These are phyloP conservation scores for Torymus texanus DNA, from an alignment of 2,888 invertebrate species.

Conservation along the genomic window DNA sequence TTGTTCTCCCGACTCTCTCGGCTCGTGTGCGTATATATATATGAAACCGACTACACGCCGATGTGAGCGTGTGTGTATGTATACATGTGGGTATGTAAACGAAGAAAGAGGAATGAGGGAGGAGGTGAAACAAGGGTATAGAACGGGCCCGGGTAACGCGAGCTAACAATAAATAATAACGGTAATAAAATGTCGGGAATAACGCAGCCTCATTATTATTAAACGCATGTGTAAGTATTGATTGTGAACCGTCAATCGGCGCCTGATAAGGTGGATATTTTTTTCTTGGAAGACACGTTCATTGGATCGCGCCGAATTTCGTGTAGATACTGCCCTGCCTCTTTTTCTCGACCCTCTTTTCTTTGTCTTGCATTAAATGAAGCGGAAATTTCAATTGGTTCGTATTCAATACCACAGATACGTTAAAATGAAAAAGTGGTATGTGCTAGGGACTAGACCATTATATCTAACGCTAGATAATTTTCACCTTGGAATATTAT, in stretches of 20 bases:
- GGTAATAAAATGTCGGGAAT: constrained; percentile 66
- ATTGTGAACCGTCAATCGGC: constrained; percentile 61
- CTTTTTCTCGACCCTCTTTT: neutral
- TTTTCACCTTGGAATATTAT: too few relatives aligned
- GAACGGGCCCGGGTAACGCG: constrained; percentile 26
- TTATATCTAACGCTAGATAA: too few relatives aligned
- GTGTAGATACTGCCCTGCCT: neutral
- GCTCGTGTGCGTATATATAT: too few relatives aligned
- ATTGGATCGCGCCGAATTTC: constrained; percentile 26
- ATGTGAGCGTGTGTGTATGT: constrained; percentile 2
- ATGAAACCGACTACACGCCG: neutral
- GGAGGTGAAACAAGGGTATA: constrained; percentile 46
- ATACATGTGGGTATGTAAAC: neutral
- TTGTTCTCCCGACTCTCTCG: too few relatives aligned
- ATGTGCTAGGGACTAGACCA: too few relatives aligned
- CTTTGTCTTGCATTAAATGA: neutral
- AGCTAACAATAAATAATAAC: constrained; percentile 69
- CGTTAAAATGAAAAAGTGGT: too few relatives aligned
- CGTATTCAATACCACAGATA: too few relatives aligned
- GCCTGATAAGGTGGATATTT: constrained; percentile 61
- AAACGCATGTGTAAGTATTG: constrained; percentile 64
- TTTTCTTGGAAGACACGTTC: constrained; percentile 62
- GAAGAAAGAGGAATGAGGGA: neutral
- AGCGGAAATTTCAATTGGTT: too few relatives aligned
- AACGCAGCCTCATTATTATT: constrained; percentile 67